phyloP scores from a whole-genome alignment of 2,797 vertebrate genomes.

The Chaenodraco wilsoni region DNA sequence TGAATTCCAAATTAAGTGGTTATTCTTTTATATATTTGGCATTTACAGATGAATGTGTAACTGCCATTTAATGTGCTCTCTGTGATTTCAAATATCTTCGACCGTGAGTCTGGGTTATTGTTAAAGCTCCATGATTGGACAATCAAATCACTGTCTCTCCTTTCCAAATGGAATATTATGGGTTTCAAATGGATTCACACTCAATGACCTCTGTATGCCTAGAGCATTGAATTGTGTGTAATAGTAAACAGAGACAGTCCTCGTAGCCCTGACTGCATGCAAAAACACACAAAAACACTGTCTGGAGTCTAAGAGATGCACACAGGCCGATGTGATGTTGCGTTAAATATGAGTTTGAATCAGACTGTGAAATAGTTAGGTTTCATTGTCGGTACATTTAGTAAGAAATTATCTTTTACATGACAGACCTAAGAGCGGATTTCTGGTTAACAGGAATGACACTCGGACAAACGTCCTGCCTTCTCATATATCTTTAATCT shows the following conservation, averaged over 20 bases:
- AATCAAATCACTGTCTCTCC: conserved; percentile 48
- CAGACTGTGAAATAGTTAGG: not conserved
- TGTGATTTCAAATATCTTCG: not conserved
- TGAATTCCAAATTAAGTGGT: not conserved
- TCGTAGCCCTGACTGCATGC: conserved; percentile 13
- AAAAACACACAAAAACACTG: not conserved
- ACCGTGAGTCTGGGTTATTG: not conserved
- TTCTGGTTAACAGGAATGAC: not conserved
- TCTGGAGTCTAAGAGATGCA: not conserved
- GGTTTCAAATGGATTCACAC: conserved; percentile 46
- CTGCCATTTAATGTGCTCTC: conserved; percentile 16
- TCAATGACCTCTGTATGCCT: conserved; percentile 18
- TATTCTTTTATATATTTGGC: not conserved
- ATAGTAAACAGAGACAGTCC: conserved; percentile 43
- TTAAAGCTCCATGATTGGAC: conserved; percentile 20
- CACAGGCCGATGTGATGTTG: not conserved
- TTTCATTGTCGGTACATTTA: not conserved
- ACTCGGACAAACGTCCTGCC: not conserved
- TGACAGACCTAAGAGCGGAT: not conserved
- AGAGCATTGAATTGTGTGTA: conserved; percentile 25
- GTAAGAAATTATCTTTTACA: not conserved
- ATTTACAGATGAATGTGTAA: not conserved
- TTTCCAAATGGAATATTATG: conserved; percentile 54
- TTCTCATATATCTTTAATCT: not conserved
- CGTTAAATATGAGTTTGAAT: not conserved